These are phyloP conservation scores for Elanus axillaris DNA, from an alignment of 2,113 vertebrate species.

Conservation along the genomic window DNA sequence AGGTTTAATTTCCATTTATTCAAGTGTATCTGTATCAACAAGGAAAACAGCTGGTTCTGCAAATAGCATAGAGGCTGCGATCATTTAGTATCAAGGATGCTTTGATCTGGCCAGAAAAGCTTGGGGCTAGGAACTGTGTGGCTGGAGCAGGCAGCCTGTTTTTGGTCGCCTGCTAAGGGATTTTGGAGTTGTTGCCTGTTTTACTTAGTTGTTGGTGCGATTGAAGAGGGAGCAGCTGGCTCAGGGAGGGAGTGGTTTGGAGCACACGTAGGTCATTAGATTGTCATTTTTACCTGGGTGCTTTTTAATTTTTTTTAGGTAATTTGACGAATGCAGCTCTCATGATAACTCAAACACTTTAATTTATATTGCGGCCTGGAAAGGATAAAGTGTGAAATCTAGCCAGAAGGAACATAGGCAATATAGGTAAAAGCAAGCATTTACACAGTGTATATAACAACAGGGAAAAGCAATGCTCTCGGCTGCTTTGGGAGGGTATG, in stretches of 20 bases:
- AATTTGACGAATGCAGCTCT: neutral
- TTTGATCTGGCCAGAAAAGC: neutral
- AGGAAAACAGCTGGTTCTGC: neutral
- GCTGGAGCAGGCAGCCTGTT: neutral
- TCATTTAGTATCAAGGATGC: neutral
- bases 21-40: slow-evolving; percentile 7
- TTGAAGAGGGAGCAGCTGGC: neutral
- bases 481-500: neutral
- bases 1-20: neutral
- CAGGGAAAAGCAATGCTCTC: neutral
- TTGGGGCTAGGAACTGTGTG: neutral
- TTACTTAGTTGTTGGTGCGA: neutral
- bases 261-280: neutral
- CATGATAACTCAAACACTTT: neutral
- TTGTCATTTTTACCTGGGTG: neutral
- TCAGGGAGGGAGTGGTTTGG: neutral
- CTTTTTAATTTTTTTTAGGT: neutral
- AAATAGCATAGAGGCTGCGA: neutral
- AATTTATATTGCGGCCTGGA: neutral
- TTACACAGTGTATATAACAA: neutral
- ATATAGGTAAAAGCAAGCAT: neutral
- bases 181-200: neutral
- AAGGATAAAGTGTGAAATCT: neutral
- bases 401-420: neutral
- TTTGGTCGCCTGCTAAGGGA: neutral